Evolutionary conservation across 2,888 invertebrate genomes (phyloP).

Genomic region (Rotaria sp.): DNA sequence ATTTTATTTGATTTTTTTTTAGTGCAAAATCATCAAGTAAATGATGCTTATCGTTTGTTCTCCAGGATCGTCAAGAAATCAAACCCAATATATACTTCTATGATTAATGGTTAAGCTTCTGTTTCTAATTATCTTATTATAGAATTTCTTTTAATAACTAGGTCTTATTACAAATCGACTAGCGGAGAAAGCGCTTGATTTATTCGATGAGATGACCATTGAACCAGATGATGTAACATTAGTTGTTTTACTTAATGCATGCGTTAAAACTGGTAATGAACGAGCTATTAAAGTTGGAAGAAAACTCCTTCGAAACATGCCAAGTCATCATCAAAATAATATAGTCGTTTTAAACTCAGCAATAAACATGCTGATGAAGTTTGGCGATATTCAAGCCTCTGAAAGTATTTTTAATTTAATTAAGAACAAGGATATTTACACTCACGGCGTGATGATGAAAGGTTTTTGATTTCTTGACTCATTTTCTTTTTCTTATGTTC

Average conservation of each 20-base stretch:
- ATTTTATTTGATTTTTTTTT: too few species aligned
- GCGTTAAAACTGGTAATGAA: neutral
- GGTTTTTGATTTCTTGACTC: neutral
- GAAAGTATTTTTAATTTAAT: neutral
- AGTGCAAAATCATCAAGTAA: neutral
- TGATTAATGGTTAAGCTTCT: too few species aligned
- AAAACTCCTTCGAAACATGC: neutral
- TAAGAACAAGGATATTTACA: neutral
- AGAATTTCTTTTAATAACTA: too few species aligned
- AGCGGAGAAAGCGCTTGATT: neutral
- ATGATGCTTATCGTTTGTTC: neutral
- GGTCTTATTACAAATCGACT: too few species aligned
- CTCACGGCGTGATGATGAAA: neutral
- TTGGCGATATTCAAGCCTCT: neutral
- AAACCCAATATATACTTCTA: too few species aligned
- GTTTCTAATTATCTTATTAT: too few species aligned
- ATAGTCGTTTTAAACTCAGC: too few species aligned
- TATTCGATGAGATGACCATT: neutral
- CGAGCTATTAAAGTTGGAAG: neutral
- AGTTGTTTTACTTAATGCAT: neutral
- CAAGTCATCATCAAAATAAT: neutral
- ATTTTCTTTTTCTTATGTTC: neutral
- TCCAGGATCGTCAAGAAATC: too few species aligned
- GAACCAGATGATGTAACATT: neutral
- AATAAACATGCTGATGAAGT: neutral